These are phyloP conservation scores for Ibidorhyncha struthersii DNA, from an alignment of 2,113 vertebrate genomes.

Conservation along the genomic window DNA sequence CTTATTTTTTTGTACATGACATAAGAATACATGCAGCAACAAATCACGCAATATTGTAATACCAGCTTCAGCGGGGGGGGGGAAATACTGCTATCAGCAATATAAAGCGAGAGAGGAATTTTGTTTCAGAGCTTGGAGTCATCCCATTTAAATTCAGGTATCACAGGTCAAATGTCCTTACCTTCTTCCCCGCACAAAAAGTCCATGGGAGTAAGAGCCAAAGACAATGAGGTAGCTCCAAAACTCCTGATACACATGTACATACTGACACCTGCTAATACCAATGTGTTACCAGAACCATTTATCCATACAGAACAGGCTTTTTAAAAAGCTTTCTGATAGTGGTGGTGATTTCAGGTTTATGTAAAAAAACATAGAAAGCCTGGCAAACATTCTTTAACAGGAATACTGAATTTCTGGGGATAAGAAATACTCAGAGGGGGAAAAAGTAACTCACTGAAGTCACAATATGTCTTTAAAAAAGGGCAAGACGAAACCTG, in stretches of 20 bases:
- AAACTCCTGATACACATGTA: accelerated
- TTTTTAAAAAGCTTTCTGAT: neutral
- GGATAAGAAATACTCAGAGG: neutral
- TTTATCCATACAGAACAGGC: neutral
- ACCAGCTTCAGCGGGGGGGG: neutral
- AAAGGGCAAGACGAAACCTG: neutral
- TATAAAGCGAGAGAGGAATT: neutral
- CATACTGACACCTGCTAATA: accelerated
- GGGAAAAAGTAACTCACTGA: neutral
- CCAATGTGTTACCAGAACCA: accelerated
- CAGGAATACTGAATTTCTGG: neutral
- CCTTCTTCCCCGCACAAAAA: neutral
- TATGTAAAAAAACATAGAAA: neutral
- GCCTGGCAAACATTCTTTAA: neutral
- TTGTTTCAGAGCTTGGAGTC: neutral
- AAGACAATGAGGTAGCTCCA: neutral
- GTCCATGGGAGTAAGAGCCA: neutral
- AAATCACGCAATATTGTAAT: accelerated
- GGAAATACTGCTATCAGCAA: neutral
- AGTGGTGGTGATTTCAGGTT: neutral
- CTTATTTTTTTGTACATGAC: neutral
- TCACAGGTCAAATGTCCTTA: neutral
- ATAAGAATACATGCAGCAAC: accelerated
- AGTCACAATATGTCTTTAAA: neutral
- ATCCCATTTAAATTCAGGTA: neutral